phyloP scores from a whole-genome alignment of 2,113 vertebrate species.

The Variabilichromis moorii region DNA sequence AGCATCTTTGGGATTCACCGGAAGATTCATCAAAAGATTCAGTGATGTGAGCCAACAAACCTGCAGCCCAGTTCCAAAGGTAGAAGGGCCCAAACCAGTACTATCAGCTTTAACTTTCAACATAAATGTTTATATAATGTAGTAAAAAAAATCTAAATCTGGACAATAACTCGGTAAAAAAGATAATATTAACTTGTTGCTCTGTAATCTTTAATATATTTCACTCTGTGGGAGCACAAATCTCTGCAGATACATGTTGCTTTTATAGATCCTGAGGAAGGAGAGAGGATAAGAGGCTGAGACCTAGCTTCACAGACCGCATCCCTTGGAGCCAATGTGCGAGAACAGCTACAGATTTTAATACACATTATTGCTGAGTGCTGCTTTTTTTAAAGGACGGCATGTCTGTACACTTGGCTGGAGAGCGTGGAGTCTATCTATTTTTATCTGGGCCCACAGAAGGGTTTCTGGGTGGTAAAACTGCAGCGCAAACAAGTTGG shows the following conservation, averaged over 20 bases:
- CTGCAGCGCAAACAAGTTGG: constrained; percentile 52
- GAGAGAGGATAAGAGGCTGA: background rate
- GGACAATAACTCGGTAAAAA: background rate
- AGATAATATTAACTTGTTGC: background rate
- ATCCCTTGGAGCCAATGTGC: background rate
- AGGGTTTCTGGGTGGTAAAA: constrained; percentile 22
- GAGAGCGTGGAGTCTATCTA: constrained; percentile 28
- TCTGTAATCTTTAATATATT: background rate
- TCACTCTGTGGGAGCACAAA: background rate
- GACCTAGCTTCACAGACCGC: background rate
- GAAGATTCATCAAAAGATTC: background rate
- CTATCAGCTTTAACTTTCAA: background rate
- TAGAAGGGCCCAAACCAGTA: background rate
- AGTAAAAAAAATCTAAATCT: background rate
- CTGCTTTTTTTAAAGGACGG: constrained; percentile 13
- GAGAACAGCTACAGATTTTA: constrained; percentile 24
- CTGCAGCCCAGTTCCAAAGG: background rate
- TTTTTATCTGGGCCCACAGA: constrained; percentile 48
- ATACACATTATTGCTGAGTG: constrained; percentile 54
- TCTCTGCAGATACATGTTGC: background rate
- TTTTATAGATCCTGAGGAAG: background rate
- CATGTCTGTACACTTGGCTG: constrained; percentile 38
- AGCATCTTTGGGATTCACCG: background rate
- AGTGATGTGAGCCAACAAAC: background rate
- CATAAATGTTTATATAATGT: background rate